Conservation (phyloP, 2,888 invertebrate genomes). For the Noctua comes region DNA sequence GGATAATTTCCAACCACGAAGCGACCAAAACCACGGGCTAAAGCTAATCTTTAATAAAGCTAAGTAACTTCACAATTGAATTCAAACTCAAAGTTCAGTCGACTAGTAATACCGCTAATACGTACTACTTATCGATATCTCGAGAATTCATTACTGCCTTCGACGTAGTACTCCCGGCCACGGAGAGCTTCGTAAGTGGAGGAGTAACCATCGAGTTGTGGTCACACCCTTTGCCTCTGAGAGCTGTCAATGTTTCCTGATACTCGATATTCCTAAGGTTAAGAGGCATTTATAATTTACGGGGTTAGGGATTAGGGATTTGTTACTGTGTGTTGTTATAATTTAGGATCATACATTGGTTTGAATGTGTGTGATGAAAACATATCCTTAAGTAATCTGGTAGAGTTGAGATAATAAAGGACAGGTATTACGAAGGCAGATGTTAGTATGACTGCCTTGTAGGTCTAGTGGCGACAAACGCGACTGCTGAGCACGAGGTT, state of each 20-base stretch:
- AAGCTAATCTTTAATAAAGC: neutral
- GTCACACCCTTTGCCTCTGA: constrained; percentile 47
- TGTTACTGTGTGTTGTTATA: neutral
- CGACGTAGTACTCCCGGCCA: constrained; percentile 5
- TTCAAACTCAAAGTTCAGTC: neutral
- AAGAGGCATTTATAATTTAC: constrained; percentile 32
- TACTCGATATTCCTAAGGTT: constrained; percentile 40
- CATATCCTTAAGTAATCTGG: neutral
- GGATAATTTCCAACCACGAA: neutral
- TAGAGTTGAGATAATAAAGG: neutral
- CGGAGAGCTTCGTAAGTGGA: constrained; percentile 23
- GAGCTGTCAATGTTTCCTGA: constrained; percentile 30
- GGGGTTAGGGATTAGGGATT: neutral
- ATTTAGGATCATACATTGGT: neutral
- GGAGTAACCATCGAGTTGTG: constrained; percentile 54
- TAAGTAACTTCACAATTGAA: neutral
- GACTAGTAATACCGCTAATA: constrained; percentile 12
- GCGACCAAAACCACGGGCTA: neutral
- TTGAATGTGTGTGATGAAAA: neutral
- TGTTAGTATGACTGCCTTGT: too few species aligned
- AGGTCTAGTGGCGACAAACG: too few species aligned
- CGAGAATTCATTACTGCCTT: constrained; percentile 50
- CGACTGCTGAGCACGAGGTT: too few species aligned
- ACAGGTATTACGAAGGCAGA: too few species aligned
- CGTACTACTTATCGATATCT: constrained; percentile 16